phyloP scores from a whole-genome alignment of 1,140 invertebrate genomes.

The Globodera ellingtonae region DNA sequence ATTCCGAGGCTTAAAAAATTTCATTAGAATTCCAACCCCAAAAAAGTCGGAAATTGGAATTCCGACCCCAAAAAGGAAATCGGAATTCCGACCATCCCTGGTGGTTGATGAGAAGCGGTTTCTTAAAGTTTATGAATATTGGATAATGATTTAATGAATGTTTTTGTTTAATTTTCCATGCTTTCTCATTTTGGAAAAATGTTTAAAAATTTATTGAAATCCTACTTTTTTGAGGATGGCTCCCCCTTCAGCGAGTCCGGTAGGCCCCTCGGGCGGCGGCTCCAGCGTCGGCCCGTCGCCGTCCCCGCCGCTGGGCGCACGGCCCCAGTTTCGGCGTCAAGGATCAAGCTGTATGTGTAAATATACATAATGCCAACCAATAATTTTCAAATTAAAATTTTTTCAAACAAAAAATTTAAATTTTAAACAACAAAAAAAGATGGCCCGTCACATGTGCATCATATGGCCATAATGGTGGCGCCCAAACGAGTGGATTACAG shows the following conservation, averaged over 20 bases:
- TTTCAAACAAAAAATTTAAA: no score
- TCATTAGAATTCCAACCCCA: no score
- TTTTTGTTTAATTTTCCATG: no score
- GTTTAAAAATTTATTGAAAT: background rate
- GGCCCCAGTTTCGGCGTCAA: conserved; percentile 45
- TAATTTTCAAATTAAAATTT: no score
- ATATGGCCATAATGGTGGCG: conserved; percentile 57
- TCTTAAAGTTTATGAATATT: no score
- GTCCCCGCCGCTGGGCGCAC: background rate
- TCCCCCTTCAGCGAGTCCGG: background rate
- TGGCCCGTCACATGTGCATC: conserved; percentile 52
- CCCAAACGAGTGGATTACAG: conserved; percentile 52
- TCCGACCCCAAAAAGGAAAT: no score
- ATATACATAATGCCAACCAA: background rate
- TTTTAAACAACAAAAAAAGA: conserved; percentile 1
- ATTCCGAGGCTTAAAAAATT: no score
- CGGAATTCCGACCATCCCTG: no score
- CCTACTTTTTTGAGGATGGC: background rate
- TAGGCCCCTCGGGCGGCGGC: background rate
- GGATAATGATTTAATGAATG: no score
- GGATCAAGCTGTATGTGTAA: conserved; percentile 46
- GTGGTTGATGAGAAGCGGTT: no score
- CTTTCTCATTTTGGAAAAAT: no score
- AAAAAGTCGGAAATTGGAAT: no score
- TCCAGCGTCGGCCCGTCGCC: background rate